Evolutionary conservation across 2,797 vertebrate species (phyloP), one percentile per base, ranked within the genome.

Genomic region (Erpetoichthys calabaricus): DNA sequence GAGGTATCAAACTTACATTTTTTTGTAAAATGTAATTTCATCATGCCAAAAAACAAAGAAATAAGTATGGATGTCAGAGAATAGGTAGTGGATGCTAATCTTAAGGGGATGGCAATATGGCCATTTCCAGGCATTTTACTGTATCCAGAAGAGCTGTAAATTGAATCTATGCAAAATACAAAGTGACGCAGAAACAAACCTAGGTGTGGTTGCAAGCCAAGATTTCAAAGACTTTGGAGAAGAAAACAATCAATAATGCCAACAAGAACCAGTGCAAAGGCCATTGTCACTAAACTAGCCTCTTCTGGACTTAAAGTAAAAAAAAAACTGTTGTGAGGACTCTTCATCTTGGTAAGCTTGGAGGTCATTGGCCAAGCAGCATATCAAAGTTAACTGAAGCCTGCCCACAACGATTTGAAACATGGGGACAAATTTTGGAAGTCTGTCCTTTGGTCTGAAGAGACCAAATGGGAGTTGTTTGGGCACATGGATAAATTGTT

Each of bases 401-500:
- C 57, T 42, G 45, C 45, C 56, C 56, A 46, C 52, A 50, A 49
- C 8, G 47, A 58, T 58, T 58, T 58, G 41, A 58, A 58, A 58
- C 10, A 3, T 58, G 25, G 47, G 47, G 51, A 59, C 54, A 58
- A 59, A 52, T 60, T 60, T 60, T 60, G 52, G 57, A 52, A 60
- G 45, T 60, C 45, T 56, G 45, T 56, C 8, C 59, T 60, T 60
- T 60, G 42, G 44, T 59, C 50, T 60, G 53, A 56, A 56, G 59
- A 60, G 41, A 60, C 59, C 56, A 56, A 56, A 56, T 45, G 53
- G 50, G 56, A 57, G 44, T 56, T 57, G 49, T 61, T 57, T 53
- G 50, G 56, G 60, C 50, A 53, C 59, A 60, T 56, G 45, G 47
- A 60, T 51, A 44, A 45, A 49, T 53, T 44, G 55, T 55, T 42